phyloP scores from a whole-genome alignment of 2,113 vertebrate genomes.

The Cyanoramphus novaezelandiae region DNA sequence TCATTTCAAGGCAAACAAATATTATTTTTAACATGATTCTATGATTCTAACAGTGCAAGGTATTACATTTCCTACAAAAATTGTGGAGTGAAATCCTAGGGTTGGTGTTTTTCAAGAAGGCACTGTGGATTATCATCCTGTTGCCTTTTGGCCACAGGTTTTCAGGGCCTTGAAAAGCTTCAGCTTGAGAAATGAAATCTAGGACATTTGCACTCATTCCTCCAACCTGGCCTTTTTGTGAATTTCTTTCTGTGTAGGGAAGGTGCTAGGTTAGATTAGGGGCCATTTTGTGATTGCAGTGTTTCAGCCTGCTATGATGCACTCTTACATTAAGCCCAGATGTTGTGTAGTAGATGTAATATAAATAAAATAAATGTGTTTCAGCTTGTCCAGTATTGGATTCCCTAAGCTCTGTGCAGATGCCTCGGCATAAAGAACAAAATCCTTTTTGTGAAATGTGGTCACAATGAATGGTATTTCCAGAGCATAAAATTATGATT shows the following conservation, averaged over 20 bases:
- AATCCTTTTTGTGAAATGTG: neutral
- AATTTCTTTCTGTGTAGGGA: neutral
- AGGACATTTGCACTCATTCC: neutral
- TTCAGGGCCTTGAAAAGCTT: neutral
- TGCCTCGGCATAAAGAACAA: neutral
- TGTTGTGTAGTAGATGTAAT: slow-evolving; percentile 25
- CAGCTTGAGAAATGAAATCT: neutral
- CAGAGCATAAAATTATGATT: neutral
- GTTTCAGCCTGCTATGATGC: neutral
- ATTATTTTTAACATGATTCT: neutral
- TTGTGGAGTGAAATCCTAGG: neutral
- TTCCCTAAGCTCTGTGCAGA: neutral
- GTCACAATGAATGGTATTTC: neutral
- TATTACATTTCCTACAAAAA: neutral
- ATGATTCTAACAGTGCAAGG: neutral
- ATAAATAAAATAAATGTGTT: slow-evolving; percentile 47
- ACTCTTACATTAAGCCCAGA: slow-evolving; percentile 45
- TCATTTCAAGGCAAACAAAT: neutral
- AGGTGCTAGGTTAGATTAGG: slow-evolving; percentile 22
- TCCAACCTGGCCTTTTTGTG: neutral
- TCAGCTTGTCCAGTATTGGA: slow-evolving; percentile 20
- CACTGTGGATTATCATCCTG: neutral
- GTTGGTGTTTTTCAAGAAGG: neutral
- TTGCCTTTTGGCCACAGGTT: neutral
- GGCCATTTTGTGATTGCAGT: neutral